Evolutionary conservation across 2,888 invertebrate genomes (phyloP), one percentile per base, ranked within the genome.

Genomic region (Aproaerema taeniolella): DNA sequence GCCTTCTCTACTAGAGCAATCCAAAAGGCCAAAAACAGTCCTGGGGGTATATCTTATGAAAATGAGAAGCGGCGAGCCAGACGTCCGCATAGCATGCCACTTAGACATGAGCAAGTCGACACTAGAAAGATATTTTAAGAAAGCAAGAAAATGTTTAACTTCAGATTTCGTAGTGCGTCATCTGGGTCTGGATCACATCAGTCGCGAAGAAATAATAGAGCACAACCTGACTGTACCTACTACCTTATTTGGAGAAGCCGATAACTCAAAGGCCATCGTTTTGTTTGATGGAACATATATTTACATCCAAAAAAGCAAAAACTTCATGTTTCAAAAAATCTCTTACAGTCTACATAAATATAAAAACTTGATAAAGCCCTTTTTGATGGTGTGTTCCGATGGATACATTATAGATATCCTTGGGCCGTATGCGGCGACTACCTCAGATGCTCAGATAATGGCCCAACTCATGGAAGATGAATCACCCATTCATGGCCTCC

Each of bases 341-440:
- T 28, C 26, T 10, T 39, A 39, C 13, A 39, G 39, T 10, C 29
- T 34, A 1, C 39, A 39, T 25, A 47, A 49, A 33, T 49, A 26
- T 33, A 43, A 41, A 20, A 53, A 48, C 30, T 16, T 46, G 1
- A 2, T 49, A 16, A 51, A 51, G 40, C 47, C 47, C 4, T 51
- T 51, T 44, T n/a, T 50, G 14, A 41, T 53, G 10, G 42, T 46
- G 6, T 43, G 50, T 14, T 30, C 25, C 7, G 49, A 50, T 42
- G 49, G 45, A 20, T 46, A 49, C 39, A 53, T 49, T 24, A 29
- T 49, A 26, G 49, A 53, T 26, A 42, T 48, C 7, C 24, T 33
- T 7, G 49, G 50, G 10, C 45, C 50, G 7, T 42, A 48, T 43
- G 39, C 47, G 31, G 49, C 49, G 2, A 49, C 44, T 13, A 45